Percentiles rank a stretch among this genome's conserved stretches.
Evolutionary conservation across 2,888 invertebrate genomes (phyloP).

Genomic region (Pachliopta kotzebuea): DNA sequence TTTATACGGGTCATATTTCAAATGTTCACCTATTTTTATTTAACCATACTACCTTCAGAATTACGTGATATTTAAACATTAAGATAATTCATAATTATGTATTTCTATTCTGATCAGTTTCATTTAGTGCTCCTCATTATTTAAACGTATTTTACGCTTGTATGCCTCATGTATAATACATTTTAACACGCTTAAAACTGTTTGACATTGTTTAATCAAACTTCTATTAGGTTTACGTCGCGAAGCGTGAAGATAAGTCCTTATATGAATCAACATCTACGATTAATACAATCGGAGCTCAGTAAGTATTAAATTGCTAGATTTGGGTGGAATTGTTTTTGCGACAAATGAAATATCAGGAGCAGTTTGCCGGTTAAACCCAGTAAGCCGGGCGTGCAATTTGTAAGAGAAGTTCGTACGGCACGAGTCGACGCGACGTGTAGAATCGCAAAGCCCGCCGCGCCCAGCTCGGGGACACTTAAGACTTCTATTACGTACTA

Average conservation of each 20-base stretch:
- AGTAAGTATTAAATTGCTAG: slow-evolving; percentile 27
- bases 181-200: slow-evolving; percentile 10
- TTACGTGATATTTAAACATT: no score
- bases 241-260: slow-evolving; percentile 28
- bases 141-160: no score
- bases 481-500: slow-evolving; percentile 19
- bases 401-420: slow-evolving; percentile 34
- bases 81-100: no score
- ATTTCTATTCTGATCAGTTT: no score
- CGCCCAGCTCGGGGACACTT: slow-evolving; percentile 19
- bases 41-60: no score
- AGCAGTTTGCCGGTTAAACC: slow-evolving; percentile 28
- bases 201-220: slow-evolving; percentile 25
- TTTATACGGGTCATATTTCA: no score
- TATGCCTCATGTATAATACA: background rate
- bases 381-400: slow-evolving; percentile 33
- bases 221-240: slow-evolving; percentile 15
- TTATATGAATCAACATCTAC: slow-evolving; percentile 24
- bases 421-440: slow-evolving; percentile 25
- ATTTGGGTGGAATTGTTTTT: slow-evolving; percentile 27
- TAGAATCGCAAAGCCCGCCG: slow-evolving; percentile 25
- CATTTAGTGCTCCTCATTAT: no score
- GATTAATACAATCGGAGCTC: slow-evolving; percentile 21
- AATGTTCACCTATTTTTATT: no score
- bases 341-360: slow-evolving; percentile 29